Evolutionary conservation across 2,888 invertebrate species (phyloP).

Genomic region (Abrostola triplasia): DNA sequence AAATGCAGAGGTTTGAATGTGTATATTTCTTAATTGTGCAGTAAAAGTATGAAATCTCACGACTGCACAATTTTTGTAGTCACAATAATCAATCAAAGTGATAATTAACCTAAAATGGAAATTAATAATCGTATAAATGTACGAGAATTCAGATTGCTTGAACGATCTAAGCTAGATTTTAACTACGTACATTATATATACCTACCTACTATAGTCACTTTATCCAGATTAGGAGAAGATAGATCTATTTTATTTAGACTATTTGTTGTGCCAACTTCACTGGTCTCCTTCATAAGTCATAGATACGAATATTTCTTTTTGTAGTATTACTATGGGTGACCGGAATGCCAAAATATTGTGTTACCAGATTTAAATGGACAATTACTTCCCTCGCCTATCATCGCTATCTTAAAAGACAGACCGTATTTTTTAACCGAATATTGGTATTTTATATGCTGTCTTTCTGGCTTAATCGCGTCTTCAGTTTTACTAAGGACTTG

Average conservation of each 20-base stretch:
- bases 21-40: too few species aligned
- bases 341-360: slow-evolving; percentile 70
- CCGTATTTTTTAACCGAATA: too few species aligned
- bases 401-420: background rate
- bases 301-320: slow-evolving; percentile 38
- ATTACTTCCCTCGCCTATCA: slow-evolving; percentile 20
- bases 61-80: too few species aligned
- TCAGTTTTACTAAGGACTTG: background rate
- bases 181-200: too few species aligned
- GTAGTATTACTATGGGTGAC: slow-evolving; percentile 55
- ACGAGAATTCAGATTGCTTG: too few species aligned
- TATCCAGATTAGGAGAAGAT: slow-evolving; percentile 14
- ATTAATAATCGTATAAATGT: too few species aligned
- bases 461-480: too few species aligned
- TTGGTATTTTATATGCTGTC: too few species aligned
- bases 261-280: slow-evolving; percentile 49
- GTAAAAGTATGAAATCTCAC: too few species aligned
- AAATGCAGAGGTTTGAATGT: slow-evolving; percentile 1
- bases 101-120: too few species aligned
- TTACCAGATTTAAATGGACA: slow-evolving; percentile 58
- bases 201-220: slow-evolving; percentile 6
- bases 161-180: too few species aligned
- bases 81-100: too few species aligned
- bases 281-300: slow-evolving; percentile 38
- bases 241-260: slow-evolving; percentile 43